A percentile compares a stretch with the other conserved stretches of the same genome.
Conservation (phyloP, 1,140 invertebrate genomes). For the Procambarus clarkii region DNA sequence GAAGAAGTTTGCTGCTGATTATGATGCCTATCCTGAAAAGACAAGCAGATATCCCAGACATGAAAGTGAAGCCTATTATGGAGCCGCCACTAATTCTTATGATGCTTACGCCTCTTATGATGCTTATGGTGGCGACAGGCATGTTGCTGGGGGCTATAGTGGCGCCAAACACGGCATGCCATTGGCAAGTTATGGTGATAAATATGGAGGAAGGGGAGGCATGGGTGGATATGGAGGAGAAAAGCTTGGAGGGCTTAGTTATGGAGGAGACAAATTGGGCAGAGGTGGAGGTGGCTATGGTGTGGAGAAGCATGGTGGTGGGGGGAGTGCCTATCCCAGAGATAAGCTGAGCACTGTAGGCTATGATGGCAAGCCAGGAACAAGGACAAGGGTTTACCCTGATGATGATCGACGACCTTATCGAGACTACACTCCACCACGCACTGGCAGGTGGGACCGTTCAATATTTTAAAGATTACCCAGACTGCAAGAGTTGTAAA, state of each 20-base stretch:
- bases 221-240: slow-evolving; percentile 26
- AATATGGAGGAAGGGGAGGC: slow-evolving; percentile 47
- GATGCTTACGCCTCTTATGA: slow-evolving; percentile 30
- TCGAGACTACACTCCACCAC: slow-evolving; percentile 29
- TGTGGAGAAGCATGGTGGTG: slow-evolving; percentile 20
- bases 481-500: too few species aligned
- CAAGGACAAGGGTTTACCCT: slow-evolving; percentile 33
- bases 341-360: slow-evolving; percentile 28
- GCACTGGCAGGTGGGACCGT: slow-evolving; percentile 21
- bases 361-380: slow-evolving; percentile 29
- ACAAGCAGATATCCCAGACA: slow-evolving; percentile 43
- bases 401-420: slow-evolving; percentile 46
- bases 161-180: not conserved
- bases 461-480: not conserved
- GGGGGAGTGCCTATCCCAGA: slow-evolving; percentile 22
- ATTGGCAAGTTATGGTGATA: not conserved
- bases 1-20: slow-evolving; percentile 51
- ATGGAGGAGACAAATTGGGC: slow-evolving; percentile 44
- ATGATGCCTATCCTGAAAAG: slow-evolving; percentile 45
- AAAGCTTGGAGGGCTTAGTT: slow-evolving; percentile 2
- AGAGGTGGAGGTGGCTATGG: slow-evolving; percentile 16
- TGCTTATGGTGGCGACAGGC: not conserved
- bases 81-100: slow-evolving; percentile 12
- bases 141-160: slow-evolving; percentile 13
- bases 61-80: slow-evolving; percentile 32